These are phyloP conservation scores for Rhabdomys dilectus DNA, from an alignment of 2,113 vertebrate species.

Conservation along the genomic window DNA sequence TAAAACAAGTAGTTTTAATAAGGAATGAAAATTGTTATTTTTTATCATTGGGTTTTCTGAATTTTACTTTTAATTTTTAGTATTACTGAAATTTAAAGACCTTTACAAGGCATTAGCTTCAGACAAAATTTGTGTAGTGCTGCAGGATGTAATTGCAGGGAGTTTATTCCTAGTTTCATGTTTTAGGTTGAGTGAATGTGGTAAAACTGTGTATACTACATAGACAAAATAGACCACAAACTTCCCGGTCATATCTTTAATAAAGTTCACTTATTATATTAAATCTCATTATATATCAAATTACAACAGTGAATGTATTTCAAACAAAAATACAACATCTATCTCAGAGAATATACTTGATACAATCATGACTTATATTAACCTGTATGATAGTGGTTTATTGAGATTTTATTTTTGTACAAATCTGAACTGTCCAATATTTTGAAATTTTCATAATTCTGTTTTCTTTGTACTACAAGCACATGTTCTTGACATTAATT, in stretches of 20 bases:
- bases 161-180: too few relatives aligned
- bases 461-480: not conserved
- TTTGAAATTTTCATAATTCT: not conserved
- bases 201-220: too few relatives aligned
- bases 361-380: not conserved
- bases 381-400: fast-evolving
- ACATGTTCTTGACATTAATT: not conserved
- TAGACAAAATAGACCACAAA: not conserved
- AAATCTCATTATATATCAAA: not conserved
- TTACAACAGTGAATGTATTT: not conserved
- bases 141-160: fast-evolving
- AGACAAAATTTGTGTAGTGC: not conserved
- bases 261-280: not conserved
- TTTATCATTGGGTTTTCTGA: not conserved
- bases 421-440: not conserved
- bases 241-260: not conserved
- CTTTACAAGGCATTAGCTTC: not conserved
- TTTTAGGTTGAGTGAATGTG: not conserved
- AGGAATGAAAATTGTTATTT: not conserved
- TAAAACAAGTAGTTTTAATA: not conserved
- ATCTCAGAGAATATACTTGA: not conserved
- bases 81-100: not conserved
- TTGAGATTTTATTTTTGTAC: not conserved
- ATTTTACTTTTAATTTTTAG: not conserved
- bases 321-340: not conserved